A percentile compares a stretch with the other conserved stretches of the same genome.
These are phyloP conservation scores for Escarpia spicata DNA, from an alignment of 2,888 invertebrate species.

Conservation along the genomic window DNA sequence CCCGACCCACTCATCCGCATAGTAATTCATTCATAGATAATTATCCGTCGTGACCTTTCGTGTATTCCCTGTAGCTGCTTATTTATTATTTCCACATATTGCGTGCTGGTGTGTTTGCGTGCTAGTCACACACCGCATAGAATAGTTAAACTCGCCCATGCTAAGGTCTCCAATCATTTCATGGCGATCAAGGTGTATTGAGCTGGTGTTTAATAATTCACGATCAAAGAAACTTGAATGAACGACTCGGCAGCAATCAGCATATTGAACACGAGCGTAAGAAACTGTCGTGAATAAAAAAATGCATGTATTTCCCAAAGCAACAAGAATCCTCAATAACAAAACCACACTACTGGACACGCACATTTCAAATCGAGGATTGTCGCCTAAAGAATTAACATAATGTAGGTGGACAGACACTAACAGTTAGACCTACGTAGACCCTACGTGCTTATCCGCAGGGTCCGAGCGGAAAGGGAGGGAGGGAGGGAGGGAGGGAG, in stretches of 20 bases:
- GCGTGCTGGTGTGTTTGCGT: neutral
- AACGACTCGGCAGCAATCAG: neutral
- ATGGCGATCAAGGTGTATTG: neutral
- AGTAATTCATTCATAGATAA: slow-evolving; percentile 14
- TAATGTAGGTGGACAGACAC: neutral
- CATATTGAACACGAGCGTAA: slow-evolving; percentile 10
- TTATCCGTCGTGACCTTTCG: neutral
- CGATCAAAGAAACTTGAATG: slow-evolving; percentile 9
- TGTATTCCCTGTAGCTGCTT: neutral
- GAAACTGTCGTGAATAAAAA: neutral
- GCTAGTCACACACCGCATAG: slow-evolving; percentile 6
- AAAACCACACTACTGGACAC: neutral
- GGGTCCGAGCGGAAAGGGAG: too few species aligned
- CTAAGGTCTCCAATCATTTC: slow-evolving; percentile 3
- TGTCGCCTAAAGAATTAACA: neutral
- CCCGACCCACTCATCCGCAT: slow-evolving; percentile 12
- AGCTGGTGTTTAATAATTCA: neutral
- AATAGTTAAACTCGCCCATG: neutral
- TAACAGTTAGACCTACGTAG: too few species aligned
- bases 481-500: too few species aligned
- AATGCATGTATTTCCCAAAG: slow-evolving; percentile 2
- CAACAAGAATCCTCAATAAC: neutral
- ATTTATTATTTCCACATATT: slow-evolving; percentile 16
- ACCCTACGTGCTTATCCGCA: too few species aligned
- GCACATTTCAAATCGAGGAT: neutral